These are phyloP conservation scores for Gonatopus flavifemur DNA, from an alignment of 1,140 invertebrate species.

Conservation along the genomic window DNA sequence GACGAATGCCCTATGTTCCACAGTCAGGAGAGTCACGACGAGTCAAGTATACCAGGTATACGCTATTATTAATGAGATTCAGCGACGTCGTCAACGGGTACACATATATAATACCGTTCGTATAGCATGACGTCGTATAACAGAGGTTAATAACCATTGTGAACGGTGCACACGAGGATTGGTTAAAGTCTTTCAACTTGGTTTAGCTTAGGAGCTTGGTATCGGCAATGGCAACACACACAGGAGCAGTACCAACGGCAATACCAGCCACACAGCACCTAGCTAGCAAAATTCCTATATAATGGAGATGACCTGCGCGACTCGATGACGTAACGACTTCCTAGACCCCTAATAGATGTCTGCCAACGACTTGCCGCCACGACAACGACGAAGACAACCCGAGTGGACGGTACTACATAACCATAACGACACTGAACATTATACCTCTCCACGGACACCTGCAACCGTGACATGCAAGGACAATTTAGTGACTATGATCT, in stretches of 20 bases:
- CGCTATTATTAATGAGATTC: slow-evolving; percentile 38
- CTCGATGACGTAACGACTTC: slow-evolving; percentile 53
- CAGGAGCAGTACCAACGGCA: slow-evolving; percentile 29
- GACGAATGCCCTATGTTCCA: too few species aligned
- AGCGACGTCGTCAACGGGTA: slow-evolving; percentile 18
- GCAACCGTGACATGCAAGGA: slow-evolving; percentile 12
- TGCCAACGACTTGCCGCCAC: slow-evolving; percentile 21
- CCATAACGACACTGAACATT: slow-evolving; percentile 11
- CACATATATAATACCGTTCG: too few species aligned
- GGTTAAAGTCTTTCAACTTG: slow-evolving; percentile 36
- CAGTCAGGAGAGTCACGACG: slow-evolving; percentile 3
- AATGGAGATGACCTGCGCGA: slow-evolving; percentile 52
- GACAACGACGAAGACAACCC: slow-evolving; percentile 26
- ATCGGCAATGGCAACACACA: too few species aligned
- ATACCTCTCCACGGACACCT: slow-evolving; percentile 22
- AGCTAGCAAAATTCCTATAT: slow-evolving; percentile 48
- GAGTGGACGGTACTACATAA: too few species aligned
- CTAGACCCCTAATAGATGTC: slow-evolving; percentile 43
- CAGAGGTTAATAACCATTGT: slow-evolving; percentile 51
- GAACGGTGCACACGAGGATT: slow-evolving; percentile 26
- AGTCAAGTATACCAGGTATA: neutral
- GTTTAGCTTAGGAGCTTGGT: slow-evolving; percentile 28
- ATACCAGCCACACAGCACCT: slow-evolving; percentile 7
- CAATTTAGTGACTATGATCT: neutral
- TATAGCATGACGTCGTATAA: slow-evolving; percentile 36